Evolutionary conservation across 2,888 invertebrate genomes (phyloP), one percentile per base, ranked within the genome.

Genomic region (Lepetodrilus schrolli): DNA sequence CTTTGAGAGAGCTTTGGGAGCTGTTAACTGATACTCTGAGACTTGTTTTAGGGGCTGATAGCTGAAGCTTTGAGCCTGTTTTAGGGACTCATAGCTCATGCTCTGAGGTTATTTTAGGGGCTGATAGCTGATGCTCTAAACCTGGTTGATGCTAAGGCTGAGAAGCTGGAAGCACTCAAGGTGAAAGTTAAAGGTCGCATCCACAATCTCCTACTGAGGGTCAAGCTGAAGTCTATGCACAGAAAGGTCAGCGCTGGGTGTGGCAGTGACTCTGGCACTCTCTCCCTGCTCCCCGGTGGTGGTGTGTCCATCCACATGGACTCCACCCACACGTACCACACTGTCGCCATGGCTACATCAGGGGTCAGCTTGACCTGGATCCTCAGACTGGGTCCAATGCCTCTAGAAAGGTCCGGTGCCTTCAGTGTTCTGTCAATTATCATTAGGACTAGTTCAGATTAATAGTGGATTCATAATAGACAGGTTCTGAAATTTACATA

Each of bases 121-220:
- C 47, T 68, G 43, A 68, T 68, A n/a, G 47, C n/a, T 4, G 17
- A 20, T 7, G 68, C 68, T 4, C 47, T 68, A 1, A 10, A 13
- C 38, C 47, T 68, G 2, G 68, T 68, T 4, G 68, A 47, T 2
- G 68, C 68, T 4, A 26, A 68, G 26, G 20, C 47, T 7, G 68
- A 68, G 23, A 68, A 13, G 8, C 47, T 47, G n/a, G n/a, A 68
- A 47, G 23, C 23, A 13, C 43, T 68, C 1, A 4, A 7, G n/a
- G 26, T 30, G 5, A 7, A 23, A 7, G 23, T 47, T n/a, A 26
- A 34, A 17, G 47, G 26, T n/a, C 21, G 17, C 26, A 5, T 38
- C 17, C 68, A 38, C 47, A 43, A 47, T 47, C 38, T 68, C 47
- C 23, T 68, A 13, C 5, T 68, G n/a, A 68, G 20, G 68, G 47